These are phyloP conservation scores for Choristoneura rosaceana DNA, from an alignment of 2,888 invertebrate species.

Conservation along the genomic window DNA sequence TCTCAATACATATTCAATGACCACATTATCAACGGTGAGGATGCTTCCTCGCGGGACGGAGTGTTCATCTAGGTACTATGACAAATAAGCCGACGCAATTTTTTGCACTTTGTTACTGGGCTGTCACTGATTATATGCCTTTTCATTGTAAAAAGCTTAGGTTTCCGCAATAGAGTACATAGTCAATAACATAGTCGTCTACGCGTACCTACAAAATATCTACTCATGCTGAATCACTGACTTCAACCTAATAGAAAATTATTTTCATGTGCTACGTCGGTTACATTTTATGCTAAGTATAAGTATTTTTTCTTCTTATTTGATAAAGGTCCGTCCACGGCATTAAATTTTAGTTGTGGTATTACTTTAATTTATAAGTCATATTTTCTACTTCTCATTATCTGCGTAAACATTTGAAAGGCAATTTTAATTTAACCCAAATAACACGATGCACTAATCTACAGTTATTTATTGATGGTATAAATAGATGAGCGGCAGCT, in stretches of 20 bases:
- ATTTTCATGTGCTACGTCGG: too few relatives aligned
- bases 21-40: slow-evolving; percentile 52
- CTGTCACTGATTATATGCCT: background rate
- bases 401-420: too few relatives aligned
- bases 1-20: slow-evolving; percentile 66
- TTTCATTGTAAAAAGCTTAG: background rate
- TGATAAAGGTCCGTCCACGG: slow-evolving; percentile 3
- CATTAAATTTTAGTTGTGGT: background rate
- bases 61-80: background rate
- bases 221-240: too few relatives aligned
- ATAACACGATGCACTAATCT: background rate
- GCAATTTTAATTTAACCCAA: background rate
- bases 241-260: too few relatives aligned
- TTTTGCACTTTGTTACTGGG: slow-evolving; percentile 15
- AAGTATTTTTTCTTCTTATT: too few relatives aligned
- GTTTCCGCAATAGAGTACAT: slow-evolving; percentile 1
- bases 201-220: too few relatives aligned
- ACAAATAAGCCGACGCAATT: too few relatives aligned
- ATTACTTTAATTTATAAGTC: background rate
- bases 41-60: background rate
- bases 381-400: too few relatives aligned
- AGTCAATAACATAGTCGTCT: too few relatives aligned
- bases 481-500: background rate
- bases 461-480: background rate
- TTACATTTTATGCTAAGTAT: too few relatives aligned